phyloP scores from a whole-genome alignment of 35 echinoderm and acorn worm species.

The Apostichopus japonicus region DNA sequence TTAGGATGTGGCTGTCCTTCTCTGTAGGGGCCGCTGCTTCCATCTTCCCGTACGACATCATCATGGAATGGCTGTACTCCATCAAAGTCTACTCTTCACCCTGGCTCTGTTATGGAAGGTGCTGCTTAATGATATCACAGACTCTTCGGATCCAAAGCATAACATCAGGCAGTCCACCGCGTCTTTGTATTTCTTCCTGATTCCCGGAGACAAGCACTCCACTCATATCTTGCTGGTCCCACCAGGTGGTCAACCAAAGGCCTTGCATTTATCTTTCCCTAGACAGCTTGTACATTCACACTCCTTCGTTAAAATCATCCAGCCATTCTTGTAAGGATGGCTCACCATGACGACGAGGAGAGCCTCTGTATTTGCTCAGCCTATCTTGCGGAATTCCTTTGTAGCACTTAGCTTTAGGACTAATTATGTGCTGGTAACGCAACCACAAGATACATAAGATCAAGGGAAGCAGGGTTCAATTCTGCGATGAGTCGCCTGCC shows the following conservation, averaged over 20 bases:
- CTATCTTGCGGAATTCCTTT: too few relatives aligned
- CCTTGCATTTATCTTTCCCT: not conserved
- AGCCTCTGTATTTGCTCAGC: too few relatives aligned
- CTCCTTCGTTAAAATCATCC: not conserved
- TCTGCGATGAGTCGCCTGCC: too few relatives aligned
- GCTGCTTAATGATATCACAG: not conserved
- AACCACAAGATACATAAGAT: too few relatives aligned
- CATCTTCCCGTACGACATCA: not conserved
- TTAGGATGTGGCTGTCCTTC: not conserved
- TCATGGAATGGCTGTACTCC: not conserved
- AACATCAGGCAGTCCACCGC: not conserved
- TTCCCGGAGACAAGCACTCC: not conserved
- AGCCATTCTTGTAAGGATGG: not conserved
- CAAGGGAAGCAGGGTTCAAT: too few relatives aligned
- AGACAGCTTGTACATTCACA: not conserved
- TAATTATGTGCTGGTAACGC: too few relatives aligned
- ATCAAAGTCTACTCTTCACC: not conserved
- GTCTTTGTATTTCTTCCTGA: not conserved
- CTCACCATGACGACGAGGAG: too few relatives aligned
- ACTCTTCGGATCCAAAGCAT: not conserved
- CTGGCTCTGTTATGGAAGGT: conserved; percentile 8
- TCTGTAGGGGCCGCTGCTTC: conserved; percentile 21
- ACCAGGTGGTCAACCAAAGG: not conserved
- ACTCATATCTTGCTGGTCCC: not conserved
- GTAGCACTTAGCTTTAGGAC: not conserved